Evolutionary conservation across 2,113 vertebrate species (phyloP).

Genomic region (Colinus virginianus): DNA sequence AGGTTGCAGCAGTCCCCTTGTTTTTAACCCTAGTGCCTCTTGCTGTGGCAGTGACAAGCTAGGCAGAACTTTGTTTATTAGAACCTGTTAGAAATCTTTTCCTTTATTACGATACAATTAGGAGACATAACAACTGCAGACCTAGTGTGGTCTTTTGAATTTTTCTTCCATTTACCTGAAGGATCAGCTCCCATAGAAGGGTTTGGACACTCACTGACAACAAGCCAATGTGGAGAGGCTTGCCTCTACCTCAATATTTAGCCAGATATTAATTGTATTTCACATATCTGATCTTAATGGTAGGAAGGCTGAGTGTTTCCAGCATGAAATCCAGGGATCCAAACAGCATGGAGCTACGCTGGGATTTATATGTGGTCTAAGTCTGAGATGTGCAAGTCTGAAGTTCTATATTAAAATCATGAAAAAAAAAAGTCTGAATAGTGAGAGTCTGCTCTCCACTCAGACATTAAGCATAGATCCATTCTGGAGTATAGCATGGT

Average conservation of each 20-base stretch:
- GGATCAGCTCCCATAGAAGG: not conserved
- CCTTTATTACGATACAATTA: not conserved
- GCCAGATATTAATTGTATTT: not conserved
- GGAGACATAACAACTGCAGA: not conserved
- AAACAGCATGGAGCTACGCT: not conserved
- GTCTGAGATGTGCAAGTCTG: not conserved
- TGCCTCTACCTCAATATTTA: not conserved
- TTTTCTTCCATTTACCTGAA: not conserved
- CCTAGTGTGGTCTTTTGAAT: not conserved
- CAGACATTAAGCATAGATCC: not conserved
- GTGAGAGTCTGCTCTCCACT: not conserved
- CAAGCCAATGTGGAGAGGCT: not conserved
- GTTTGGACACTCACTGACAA: not conserved
- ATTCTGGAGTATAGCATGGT: not conserved
- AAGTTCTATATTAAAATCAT: not conserved
- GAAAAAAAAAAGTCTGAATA: not conserved
- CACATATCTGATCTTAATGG: not conserved
- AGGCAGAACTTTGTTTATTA: slow-evolving; percentile 11
- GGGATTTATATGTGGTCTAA: not conserved
- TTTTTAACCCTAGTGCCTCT: not conserved
- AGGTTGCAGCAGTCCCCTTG: not conserved
- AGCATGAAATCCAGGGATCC: not conserved
- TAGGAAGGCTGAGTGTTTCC: not conserved
- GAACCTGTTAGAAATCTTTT: not conserved
- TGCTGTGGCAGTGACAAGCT: not conserved